phyloP scores from a whole-genome alignment of 2,888 invertebrate species.

The Mactromeris polynyma region DNA sequence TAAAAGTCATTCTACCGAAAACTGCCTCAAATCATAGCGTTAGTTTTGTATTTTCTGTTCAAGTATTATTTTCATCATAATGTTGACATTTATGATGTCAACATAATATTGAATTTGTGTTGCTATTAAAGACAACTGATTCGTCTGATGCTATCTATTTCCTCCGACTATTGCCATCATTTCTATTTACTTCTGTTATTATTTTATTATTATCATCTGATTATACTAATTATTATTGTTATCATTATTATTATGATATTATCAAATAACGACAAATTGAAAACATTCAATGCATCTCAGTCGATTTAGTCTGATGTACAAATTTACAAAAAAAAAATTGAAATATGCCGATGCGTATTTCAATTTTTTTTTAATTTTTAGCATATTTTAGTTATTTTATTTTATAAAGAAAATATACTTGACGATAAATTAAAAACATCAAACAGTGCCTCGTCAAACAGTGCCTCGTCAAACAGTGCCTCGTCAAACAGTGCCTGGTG shows the following conservation, averaged over 20 bases:
- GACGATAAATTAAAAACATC: too few relatives aligned
- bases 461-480: too few relatives aligned
- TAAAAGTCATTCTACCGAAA: background rate
- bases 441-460: too few relatives aligned
- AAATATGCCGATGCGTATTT: too few relatives aligned
- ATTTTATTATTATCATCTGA: background rate
- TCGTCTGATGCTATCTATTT: background rate
- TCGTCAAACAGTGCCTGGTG: too few relatives aligned
- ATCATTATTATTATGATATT: background rate
- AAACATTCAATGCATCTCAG: too few relatives aligned
- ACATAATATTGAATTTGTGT: background rate
- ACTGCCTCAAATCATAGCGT: background rate
- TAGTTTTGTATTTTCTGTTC: background rate
- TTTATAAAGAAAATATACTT: too few relatives aligned
- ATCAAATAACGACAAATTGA: too few relatives aligned
- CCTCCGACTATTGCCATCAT: background rate
- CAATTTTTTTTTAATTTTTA: too few relatives aligned
- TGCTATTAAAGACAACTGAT: background rate
- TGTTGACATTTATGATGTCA: slow-evolving; percentile 10
- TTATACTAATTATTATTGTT: background rate
- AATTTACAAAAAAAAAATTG: too few relatives aligned
- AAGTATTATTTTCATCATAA: background rate
- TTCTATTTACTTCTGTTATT: background rate
- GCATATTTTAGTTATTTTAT: too few relatives aligned
- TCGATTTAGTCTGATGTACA: too few relatives aligned